These are phyloP conservation scores for Monarcha castaneiventris DNA, from an alignment of 2,113 vertebrate genomes.

Conservation along the genomic window DNA sequence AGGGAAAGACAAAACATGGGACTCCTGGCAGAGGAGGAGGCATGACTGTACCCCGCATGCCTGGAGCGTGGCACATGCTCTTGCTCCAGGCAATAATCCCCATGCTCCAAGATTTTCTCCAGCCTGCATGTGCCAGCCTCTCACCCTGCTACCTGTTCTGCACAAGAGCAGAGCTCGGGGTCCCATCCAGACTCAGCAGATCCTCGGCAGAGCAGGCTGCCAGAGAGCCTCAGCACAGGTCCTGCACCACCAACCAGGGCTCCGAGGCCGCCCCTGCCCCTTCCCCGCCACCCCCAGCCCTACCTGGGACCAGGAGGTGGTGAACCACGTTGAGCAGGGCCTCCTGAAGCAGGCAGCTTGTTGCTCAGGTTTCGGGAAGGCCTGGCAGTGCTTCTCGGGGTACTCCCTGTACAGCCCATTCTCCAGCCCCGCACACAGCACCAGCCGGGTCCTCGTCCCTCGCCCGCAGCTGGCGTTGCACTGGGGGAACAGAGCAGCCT, in stretches of 20 bases:
- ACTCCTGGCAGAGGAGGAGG: neutral
- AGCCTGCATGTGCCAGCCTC: fast-evolving
- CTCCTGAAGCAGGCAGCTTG: slow-evolving; percentile 79
- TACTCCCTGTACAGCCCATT: slow-evolving; percentile 78
- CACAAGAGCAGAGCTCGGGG: neutral
- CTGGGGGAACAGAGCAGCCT: slow-evolving; percentile 28
- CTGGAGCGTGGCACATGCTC: neutral
- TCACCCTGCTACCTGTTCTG: neutral
- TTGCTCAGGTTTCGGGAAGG: slow-evolving; percentile 66
- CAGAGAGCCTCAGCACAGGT: neutral
- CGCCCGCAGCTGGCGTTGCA: slow-evolving; percentile 81
- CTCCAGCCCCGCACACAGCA: slow-evolving; percentile 81
- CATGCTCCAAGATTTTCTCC: neutral
- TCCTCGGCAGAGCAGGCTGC: neutral
- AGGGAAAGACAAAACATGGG: neutral
- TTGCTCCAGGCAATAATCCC: neutral
- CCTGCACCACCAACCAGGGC: neutral
- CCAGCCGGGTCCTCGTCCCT: slow-evolving; percentile 70
- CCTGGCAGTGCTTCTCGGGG: slow-evolving; percentile 66
- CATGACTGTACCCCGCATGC: fast-evolving
- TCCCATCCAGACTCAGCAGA: neutral
- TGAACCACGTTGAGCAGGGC: slow-evolving; percentile 83
- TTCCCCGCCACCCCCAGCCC: neutral
- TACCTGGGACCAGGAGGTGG: slow-evolving; percentile 89
- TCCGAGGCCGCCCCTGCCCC: neutral